Evolutionary conservation across 2,797 vertebrate genomes (phyloP).

Genomic region (Lagothrix lagotricha): DNA sequence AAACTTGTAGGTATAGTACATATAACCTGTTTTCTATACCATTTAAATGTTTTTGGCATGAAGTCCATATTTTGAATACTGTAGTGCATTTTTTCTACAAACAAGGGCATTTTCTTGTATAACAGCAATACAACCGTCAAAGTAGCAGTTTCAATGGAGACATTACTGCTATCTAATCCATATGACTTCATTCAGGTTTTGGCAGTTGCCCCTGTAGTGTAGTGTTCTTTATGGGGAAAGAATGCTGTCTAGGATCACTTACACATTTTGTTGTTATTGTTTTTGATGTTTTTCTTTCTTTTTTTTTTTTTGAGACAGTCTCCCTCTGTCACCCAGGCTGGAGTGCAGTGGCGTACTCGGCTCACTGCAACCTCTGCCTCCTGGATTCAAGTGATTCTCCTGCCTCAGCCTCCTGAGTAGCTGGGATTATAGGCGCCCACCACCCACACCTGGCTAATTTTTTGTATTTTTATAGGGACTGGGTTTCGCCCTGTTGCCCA

Average conservation of each 20-base stretch:
- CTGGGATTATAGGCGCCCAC: too few species aligned
- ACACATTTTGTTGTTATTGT: background rate
- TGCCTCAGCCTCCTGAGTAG: too few species aligned
- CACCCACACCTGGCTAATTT: too few species aligned
- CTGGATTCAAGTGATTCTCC: too few species aligned
- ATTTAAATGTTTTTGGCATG: background rate
- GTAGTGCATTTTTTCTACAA: background rate
- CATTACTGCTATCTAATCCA: background rate
- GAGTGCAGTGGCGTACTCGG: too few species aligned
- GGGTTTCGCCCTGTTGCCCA: too few species aligned
- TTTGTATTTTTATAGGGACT: too few species aligned
- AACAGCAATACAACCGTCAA: background rate
- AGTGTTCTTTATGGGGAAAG: background rate
- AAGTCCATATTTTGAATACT: background rate
- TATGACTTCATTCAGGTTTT: background rate
- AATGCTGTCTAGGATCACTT: background rate
- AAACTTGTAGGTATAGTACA: background rate
- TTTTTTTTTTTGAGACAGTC: too few species aligned
- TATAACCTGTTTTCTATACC: background rate
- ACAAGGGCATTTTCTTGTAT: background rate
- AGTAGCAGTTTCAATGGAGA: background rate
- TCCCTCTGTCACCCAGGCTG: too few species aligned
- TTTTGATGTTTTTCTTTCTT: background rate
- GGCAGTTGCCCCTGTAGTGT: background rate
- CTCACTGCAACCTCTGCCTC: too few species aligned